These are phyloP conservation scores for Hystrix brachyura DNA, from an alignment of 2,113 vertebrate genomes.

Conservation along the genomic window DNA sequence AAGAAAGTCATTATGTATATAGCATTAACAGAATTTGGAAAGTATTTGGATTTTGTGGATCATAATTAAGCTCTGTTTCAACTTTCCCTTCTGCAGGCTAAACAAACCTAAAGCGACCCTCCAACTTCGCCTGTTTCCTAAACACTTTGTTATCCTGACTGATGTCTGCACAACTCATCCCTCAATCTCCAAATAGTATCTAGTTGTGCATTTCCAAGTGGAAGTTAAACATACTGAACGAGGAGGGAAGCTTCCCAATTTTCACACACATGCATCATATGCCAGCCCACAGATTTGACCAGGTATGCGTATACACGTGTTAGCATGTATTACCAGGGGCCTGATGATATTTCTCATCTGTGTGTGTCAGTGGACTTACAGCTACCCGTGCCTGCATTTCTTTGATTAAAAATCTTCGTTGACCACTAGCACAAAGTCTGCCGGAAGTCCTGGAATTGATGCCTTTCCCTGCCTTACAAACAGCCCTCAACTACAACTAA, in stretches of 20 bases:
- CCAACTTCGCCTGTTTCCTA: background rate
- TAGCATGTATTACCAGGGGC: too few species aligned
- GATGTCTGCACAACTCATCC: background rate
- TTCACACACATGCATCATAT: background rate
- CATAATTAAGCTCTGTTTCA: conserved; percentile 61
- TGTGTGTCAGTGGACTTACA: background rate
- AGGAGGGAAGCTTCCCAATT: background rate
- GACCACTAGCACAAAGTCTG: background rate
- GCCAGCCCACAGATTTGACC: background rate
- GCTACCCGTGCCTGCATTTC: background rate
- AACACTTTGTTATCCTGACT: background rate
- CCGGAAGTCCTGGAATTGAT: background rate
- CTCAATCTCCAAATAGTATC: background rate
- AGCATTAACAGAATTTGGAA: conserved; percentile 50
- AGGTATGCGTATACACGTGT: too few species aligned
- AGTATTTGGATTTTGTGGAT: conserved; percentile 25
- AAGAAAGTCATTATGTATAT: background rate
- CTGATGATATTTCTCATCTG: background rate
- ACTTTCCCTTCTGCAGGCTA: background rate
- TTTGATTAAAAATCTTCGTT: background rate
- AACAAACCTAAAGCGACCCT: background rate
- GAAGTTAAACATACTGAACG: background rate
- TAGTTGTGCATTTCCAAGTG: background rate
- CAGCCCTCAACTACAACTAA: background rate
- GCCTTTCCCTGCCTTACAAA: background rate